Evolutionary conservation across 2,113 vertebrate genomes (phyloP).

Genomic region (Dasyornis broadbenti): DNA sequence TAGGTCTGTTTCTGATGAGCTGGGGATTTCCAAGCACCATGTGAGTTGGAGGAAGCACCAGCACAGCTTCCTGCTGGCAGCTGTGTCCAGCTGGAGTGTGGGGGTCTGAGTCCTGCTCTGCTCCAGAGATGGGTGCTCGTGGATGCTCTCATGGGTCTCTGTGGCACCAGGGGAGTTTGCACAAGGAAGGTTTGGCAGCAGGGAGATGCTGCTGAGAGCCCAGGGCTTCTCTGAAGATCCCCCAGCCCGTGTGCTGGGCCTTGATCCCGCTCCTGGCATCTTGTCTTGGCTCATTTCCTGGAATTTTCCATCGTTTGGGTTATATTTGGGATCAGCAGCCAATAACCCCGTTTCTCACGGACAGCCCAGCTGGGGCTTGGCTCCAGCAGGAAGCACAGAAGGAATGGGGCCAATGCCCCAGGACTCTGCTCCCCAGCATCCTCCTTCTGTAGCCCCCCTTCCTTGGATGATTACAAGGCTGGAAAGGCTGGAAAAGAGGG

Average conservation of each 20-base stretch:
- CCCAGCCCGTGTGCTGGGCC: background rate
- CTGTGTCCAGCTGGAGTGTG: rapidly evolving
- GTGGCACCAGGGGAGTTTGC: rapidly evolving
- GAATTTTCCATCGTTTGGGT: constrained; percentile 56
- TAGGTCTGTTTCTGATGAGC: background rate
- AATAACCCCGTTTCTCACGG: constrained; percentile 28
- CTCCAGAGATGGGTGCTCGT: background rate
- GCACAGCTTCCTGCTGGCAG: background rate
- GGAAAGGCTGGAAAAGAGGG: background rate
- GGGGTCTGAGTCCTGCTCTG: background rate
- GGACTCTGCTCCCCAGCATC: background rate
- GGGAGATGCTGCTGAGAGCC: background rate
- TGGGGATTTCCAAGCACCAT: background rate
- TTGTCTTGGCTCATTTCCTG: constrained; percentile 45
- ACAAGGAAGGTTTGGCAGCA: background rate
- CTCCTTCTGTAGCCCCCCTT: background rate
- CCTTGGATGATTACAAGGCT: background rate
- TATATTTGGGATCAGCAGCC: constrained; percentile 36
- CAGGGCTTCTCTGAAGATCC: background rate
- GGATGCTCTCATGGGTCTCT: background rate
- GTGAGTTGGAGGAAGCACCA: background rate
- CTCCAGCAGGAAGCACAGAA: background rate
- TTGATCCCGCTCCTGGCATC: background rate
- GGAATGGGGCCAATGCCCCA: background rate
- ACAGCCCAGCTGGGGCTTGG: constrained; percentile 22